These are phyloP conservation scores for Chaenogobius annularis DNA, from an alignment of 2,113 vertebrate species.

Conservation along the genomic window DNA sequence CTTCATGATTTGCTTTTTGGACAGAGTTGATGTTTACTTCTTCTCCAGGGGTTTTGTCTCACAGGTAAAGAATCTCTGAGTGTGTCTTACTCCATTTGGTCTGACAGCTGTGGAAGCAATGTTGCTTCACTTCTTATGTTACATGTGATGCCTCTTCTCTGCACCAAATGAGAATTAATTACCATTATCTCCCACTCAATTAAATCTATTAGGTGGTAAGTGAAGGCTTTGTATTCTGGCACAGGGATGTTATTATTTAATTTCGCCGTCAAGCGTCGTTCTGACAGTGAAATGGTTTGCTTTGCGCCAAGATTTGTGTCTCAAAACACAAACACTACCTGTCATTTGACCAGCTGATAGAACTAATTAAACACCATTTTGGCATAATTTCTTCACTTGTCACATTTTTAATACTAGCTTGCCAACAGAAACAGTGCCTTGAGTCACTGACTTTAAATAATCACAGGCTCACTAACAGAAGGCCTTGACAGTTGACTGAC, in stretches of 20 bases:
- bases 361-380: slow-evolving; percentile 7
- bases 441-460: too few species aligned
- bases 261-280: slow-evolving; percentile 40
- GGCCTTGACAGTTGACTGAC: too few species aligned
- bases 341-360: neutral
- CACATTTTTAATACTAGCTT: neutral
- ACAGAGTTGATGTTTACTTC: slow-evolving; percentile 44
- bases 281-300: slow-evolving; percentile 31
- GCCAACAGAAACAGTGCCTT: neutral
- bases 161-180: slow-evolving; percentile 51
- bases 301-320: slow-evolving; percentile 3
- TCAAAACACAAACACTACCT: neutral
- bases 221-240: slow-evolving; percentile 27
- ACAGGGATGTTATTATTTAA: slow-evolving; percentile 38
- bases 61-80: slow-evolving; percentile 32
- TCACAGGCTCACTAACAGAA: too few species aligned
- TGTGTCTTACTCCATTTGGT: slow-evolving; percentile 44
- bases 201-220: slow-evolving; percentile 32
- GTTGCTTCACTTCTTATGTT: slow-evolving; percentile 29
- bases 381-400: neutral
- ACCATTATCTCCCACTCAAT: slow-evolving; percentile 47
- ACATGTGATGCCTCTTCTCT: neutral
- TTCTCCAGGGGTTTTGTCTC: slow-evolving; percentile 29
- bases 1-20: slow-evolving; percentile 30
- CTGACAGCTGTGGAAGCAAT: slow-evolving; percentile 40